These are phyloP conservation scores for Butorides virescens DNA, from an alignment of 2,113 vertebrate genomes.

Conservation along the genomic window DNA sequence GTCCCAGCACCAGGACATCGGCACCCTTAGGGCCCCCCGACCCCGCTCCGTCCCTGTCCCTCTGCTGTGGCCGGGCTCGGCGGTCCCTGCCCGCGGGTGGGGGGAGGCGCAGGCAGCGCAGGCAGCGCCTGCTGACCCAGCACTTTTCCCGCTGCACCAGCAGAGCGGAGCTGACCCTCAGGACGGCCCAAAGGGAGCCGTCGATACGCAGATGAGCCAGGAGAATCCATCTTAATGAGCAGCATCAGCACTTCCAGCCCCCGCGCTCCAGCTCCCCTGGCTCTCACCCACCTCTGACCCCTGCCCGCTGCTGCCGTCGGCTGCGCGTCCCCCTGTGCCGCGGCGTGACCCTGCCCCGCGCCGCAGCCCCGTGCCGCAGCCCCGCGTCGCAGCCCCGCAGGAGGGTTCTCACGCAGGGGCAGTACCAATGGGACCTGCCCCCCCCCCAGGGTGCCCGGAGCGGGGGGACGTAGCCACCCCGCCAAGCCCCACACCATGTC, in stretches of 20 bases:
- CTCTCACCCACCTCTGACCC: background rate
- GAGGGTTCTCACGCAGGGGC: background rate
- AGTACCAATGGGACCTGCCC: rapidly evolving
- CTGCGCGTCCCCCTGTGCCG: rapidly evolving
- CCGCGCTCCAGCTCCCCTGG: background rate
- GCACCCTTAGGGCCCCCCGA: background rate
- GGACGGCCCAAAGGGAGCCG: background rate
- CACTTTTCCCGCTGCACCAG: background rate
- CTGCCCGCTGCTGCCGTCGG: background rate
- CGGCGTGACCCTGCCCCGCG: background rate
- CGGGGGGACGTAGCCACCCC: background rate
- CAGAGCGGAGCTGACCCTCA: background rate
- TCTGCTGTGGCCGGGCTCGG: background rate
- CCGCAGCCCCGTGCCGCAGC: background rate
- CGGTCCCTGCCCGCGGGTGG: background rate
- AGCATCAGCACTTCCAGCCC: background rate
- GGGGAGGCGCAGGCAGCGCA: background rate
- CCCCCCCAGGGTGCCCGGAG: rapidly evolving
- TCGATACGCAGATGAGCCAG: background rate
- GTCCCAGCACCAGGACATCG: rapidly evolving
- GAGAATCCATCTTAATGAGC: constrained; percentile 33
- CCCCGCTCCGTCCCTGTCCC: background rate
- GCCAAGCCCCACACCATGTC: rapidly evolving
- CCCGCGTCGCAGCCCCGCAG: background rate
- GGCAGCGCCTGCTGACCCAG: background rate